Evolutionary conservation across 2,113 vertebrate genomes (phyloP).

Genomic region (Sylvia atricapilla): DNA sequence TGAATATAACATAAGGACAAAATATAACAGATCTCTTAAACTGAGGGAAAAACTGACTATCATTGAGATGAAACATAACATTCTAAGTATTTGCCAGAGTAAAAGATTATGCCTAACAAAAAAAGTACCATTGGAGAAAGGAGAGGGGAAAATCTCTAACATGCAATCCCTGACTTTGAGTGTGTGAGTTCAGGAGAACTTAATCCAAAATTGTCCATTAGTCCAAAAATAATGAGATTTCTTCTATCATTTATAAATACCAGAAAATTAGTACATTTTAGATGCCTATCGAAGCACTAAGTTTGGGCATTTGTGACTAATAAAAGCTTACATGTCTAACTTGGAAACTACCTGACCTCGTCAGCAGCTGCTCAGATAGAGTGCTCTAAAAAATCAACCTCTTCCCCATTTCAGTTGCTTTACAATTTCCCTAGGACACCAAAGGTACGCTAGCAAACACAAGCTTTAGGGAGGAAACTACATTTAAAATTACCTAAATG

Average conservation of each 20-base stretch:
- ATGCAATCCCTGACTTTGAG: neutral
- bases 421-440: neutral
- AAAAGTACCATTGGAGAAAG: neutral
- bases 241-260: neutral
- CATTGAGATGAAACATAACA: neutral
- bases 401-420: neutral
- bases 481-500: neutral
- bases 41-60: neutral
- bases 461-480: neutral
- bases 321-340: neutral
- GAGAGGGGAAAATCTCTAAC: neutral
- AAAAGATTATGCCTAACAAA: neutral
- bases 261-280: neutral
- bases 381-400: neutral
- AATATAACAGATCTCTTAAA: neutral
- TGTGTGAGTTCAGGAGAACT: neutral
- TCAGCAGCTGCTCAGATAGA: neutral
- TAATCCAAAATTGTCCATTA: neutral
- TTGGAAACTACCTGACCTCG: neutral
- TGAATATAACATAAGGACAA: neutral
- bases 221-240: neutral
- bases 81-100: neutral
- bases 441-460: neutral
- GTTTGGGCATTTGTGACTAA: neutral
- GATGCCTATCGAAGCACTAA: neutral